Conservation (phyloP, 2,113 vertebrate species). For the Labrus mixtus region DNA sequence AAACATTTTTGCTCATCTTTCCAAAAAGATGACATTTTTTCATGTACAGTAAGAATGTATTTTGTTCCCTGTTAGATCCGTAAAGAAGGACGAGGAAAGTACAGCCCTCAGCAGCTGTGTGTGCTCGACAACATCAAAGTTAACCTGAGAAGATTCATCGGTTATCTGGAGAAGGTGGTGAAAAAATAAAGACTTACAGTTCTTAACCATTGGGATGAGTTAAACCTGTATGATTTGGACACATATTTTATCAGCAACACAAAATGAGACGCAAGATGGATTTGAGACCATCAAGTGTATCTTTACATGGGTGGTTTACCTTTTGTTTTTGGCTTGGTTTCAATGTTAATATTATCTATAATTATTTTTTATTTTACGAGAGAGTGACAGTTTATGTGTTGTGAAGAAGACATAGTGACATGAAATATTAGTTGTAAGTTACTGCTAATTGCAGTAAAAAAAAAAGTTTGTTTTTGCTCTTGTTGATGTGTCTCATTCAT, state of each 20-base stretch:
- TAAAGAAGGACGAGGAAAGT: slow-evolving; percentile 91
- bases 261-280: slow-evolving; percentile 20
- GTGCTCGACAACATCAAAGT: slow-evolving; percentile 95
- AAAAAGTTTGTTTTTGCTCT: neutral
- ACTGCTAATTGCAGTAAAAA: slow-evolving; percentile 24
- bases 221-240: slow-evolving; percentile 19
- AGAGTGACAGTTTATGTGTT: slow-evolving; percentile 36
- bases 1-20: neutral
- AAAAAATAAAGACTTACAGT: slow-evolving; percentile 75
- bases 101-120: slow-evolving; percentile 91
- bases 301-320: slow-evolving; percentile 34
- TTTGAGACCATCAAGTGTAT: slow-evolving; percentile 63
- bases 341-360: slow-evolving; percentile 51
- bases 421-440: slow-evolving; percentile 5
- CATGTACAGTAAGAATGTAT: neutral
- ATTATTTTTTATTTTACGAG: slow-evolving; percentile 43
- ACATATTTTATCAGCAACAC: slow-evolving; percentile 17
- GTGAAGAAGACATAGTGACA: neutral
- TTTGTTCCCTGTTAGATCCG: slow-evolving; percentile 84
- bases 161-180: slow-evolving; percentile 90
- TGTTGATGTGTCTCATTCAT: neutral
- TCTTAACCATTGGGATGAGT: neutral
- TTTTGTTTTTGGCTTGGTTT: slow-evolving; percentile 26
- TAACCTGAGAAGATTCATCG: slow-evolving; percentile 95
- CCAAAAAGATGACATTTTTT: neutral